A percentile compares a stretch with the other conserved stretches of the same genome.
These are phyloP conservation scores for Thryonomys swinderianus DNA, from an alignment of 2,113 vertebrate species.

Conservation along the genomic window DNA sequence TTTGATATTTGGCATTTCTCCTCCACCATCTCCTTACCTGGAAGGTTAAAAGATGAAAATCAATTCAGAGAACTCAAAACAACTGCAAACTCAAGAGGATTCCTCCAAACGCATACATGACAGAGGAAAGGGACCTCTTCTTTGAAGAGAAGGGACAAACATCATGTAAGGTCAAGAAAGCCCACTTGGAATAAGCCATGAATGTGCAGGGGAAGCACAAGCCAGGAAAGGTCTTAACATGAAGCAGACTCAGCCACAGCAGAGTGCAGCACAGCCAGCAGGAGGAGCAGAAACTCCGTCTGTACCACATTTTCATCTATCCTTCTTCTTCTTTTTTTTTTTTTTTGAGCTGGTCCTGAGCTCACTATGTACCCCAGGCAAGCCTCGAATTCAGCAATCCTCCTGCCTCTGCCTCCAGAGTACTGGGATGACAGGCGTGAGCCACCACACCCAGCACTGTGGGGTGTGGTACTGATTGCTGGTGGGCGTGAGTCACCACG, in stretches of 20 bases:
- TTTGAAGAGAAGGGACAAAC: neutral
- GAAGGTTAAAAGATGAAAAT: neutral
- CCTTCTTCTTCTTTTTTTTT: neutral
- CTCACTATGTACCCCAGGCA: too few relatives aligned
- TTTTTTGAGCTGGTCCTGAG: too few relatives aligned
- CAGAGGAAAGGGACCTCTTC: neutral
- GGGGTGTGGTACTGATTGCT: too few relatives aligned
- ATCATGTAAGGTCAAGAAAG: neutral
- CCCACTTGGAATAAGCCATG: neutral
- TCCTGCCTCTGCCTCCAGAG: too few relatives aligned
- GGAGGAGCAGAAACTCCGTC: rapidly evolving
- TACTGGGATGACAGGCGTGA: too few relatives aligned
- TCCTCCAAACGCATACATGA: neutral
- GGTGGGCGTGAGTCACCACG: too few relatives aligned
- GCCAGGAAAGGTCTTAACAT: neutral
- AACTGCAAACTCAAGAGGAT: neutral
- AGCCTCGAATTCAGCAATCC: too few relatives aligned
- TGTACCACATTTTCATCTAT: too few relatives aligned
- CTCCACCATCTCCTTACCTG: neutral
- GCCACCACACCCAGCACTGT: too few relatives aligned
- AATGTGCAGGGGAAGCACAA: neutral
- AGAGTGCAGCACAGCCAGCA: neutral
- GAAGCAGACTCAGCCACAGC: neutral
- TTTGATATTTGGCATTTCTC: neutral
- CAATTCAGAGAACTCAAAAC: neutral